Evolutionary conservation across 2,113 vertebrate genomes (phyloP), one percentile per base, ranked within the genome.

Genomic region (Ageneiosus marmoratus): DNA sequence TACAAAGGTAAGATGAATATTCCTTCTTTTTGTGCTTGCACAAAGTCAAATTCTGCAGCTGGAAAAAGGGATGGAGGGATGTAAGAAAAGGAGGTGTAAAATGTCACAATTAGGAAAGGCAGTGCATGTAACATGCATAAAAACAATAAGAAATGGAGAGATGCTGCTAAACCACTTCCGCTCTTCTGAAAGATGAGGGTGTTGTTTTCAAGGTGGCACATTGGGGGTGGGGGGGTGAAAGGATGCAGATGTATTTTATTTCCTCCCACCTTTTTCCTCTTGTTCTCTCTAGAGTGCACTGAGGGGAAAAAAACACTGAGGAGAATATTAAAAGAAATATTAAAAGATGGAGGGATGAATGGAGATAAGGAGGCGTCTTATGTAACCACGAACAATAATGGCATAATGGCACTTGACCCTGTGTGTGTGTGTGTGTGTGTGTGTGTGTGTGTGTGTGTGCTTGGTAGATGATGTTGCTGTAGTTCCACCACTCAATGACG

Each of bases 201-300:
- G 90, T 91, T 92, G 88, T 92, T 92, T 92, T 90, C 89, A 91
- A 91, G 92, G 89, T 92, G 89, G 90, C 84, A 89, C 78, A 83
- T 86, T 86, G 88, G n/a, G n/a, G n/a, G 89, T 8, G 48, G 51
- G 32, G 37, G 5, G 37, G 5, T 90, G 84, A 86, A 91, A 86
- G 89, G 88, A 89, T 91, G 89, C 87, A 50, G 87, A 88, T 84
- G 85, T 80, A 32, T 37, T 32, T 69, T 58, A 74, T 69, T n/a
- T 83, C 34, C 44, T 29, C 34, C 34, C 34, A 58, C 48, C 29
- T 79, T 46, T 60, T 50, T 56, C 29, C 29, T 60, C 73, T 46
- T 63, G 13, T 50, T 44, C 34, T 69, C 50, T 20, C 34, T 48
- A 2, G 22, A 29, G 27, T 51, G 29, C 48, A 55, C 6, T 27